These are phyloP conservation scores for Caenorhabditis angaria DNA, from an alignment of 2,888 invertebrate genomes.

Conservation along the genomic window DNA sequence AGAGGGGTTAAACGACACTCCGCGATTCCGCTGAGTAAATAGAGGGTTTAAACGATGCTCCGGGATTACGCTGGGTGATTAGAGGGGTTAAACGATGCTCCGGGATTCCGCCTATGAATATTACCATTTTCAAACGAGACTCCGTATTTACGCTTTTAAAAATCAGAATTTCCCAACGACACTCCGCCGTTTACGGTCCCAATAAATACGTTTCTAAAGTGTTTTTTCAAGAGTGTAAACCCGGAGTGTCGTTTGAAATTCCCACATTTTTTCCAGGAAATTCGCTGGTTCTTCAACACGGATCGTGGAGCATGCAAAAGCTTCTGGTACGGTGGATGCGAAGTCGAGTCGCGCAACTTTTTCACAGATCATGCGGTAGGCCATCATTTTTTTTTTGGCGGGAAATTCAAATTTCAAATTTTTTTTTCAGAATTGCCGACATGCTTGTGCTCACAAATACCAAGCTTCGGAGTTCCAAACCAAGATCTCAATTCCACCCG, in stretches of 20 bases:
- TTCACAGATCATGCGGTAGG: slow-evolving; percentile 48
- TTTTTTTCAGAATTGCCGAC: slow-evolving; percentile 34
- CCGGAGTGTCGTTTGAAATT: too few relatives aligned
- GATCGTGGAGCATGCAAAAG: slow-evolving; percentile 54
- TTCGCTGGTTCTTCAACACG: slow-evolving; percentile 51
- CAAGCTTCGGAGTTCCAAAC: slow-evolving; percentile 20
- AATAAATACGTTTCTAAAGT: too few relatives aligned
- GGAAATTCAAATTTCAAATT: not conserved
- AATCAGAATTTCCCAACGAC: not conserved
- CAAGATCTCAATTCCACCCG: slow-evolving; percentile 27
- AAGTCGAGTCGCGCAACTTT: slow-evolving; percentile 49
- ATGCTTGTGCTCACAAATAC: slow-evolving; percentile 37
- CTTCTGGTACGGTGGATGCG: slow-evolving; percentile 70
- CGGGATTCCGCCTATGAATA: too few relatives aligned
- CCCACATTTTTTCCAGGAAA: slow-evolving; percentile 23
- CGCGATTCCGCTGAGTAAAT: too few relatives aligned
- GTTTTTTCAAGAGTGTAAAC: too few relatives aligned
- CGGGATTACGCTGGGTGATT: too few relatives aligned
- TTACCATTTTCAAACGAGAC: too few relatives aligned
- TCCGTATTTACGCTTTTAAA: slow-evolving; percentile 1
- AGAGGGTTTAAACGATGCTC: too few relatives aligned
- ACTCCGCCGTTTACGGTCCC: too few relatives aligned
- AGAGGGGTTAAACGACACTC: too few relatives aligned
- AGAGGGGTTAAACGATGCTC: too few relatives aligned
- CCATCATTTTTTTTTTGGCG: not conserved